phyloP scores from a whole-genome alignment of 2,113 vertebrate genomes.

The Ctenomys sociabilis region DNA sequence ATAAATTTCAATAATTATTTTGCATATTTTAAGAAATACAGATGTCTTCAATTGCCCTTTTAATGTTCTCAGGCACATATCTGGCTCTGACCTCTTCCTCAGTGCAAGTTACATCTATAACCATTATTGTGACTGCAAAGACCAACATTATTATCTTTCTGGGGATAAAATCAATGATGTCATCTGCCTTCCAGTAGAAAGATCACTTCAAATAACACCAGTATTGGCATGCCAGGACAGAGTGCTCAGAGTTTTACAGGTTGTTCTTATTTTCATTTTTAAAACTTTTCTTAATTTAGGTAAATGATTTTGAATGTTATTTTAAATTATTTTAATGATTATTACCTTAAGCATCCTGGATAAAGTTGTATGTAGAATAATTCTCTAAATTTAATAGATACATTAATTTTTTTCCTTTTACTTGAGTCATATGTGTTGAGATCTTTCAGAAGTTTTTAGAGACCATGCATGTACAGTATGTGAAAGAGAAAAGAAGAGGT shows the following conservation, averaged over 20 bases:
- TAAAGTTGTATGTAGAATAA: conserved; percentile 6
- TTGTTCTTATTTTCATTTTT: conserved; percentile 76
- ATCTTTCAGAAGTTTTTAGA: conserved; percentile 37
- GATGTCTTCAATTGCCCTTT: not conserved
- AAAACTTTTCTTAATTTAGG: conserved; percentile 11
- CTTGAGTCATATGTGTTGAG: not conserved
- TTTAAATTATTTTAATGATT: conserved; percentile 7
- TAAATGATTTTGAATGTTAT: not conserved
- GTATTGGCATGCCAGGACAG: conserved; percentile 96
- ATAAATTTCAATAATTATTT: not conserved
- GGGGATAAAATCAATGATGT: conserved; percentile 99
- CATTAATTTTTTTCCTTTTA: conserved; percentile 12
- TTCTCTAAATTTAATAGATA: conserved; percentile 4
- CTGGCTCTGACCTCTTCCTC: conserved; percentile 95
- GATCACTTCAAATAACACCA: conserved; percentile 85
- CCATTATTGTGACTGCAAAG: conserved; percentile 99
- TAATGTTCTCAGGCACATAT: conserved; percentile 88
- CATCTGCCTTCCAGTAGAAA: conserved; percentile 93
- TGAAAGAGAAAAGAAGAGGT: not conserved
- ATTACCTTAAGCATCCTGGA: not conserved
- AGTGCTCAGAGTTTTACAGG: conserved; percentile 95
- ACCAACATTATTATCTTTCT: conserved; percentile 96
- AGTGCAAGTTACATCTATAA: conserved; percentile 98
- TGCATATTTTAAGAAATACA: not conserved
- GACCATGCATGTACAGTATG: not conserved